Percentiles rank a stretch among this genome's conserved stretches.
Evolutionary conservation across 2,888 invertebrate species (phyloP).

Genomic region (Stenolophus ochropezus): DNA sequence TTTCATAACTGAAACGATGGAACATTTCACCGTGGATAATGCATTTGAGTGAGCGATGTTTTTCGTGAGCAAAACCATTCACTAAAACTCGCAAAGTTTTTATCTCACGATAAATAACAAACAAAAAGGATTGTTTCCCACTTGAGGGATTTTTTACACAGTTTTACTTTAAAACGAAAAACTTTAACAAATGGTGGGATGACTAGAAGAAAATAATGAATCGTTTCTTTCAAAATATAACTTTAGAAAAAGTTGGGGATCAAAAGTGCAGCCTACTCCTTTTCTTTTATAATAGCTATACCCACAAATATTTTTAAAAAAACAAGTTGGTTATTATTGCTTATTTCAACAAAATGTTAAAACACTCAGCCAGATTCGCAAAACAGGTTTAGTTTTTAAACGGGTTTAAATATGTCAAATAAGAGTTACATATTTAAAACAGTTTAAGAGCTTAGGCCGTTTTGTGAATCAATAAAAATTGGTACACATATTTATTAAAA

Average conservation of each 20-base stretch:
- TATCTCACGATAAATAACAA: background rate
- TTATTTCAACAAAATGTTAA: too few relatives aligned
- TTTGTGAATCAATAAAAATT: too few relatives aligned
- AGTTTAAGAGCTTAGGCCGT: too few relatives aligned
- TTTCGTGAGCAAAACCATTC: constrained; percentile 3
- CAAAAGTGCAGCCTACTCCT: background rate
- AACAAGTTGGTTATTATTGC: too few relatives aligned
- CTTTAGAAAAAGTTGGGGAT: background rate
- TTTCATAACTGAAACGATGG: background rate
- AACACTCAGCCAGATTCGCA: too few relatives aligned
- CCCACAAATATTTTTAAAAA: too few relatives aligned
- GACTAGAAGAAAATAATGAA: background rate
- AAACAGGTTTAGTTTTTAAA: too few relatives aligned
- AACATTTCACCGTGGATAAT: background rate
- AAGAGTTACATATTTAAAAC: too few relatives aligned
- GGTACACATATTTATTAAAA: too few relatives aligned
- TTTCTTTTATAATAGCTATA: too few relatives aligned
- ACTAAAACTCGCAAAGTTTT: background rate
- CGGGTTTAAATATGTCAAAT: too few relatives aligned
- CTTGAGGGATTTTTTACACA: background rate
- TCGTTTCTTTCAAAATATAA: background rate
- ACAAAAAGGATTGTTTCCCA: background rate
- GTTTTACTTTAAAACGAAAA: constrained; percentile 11
- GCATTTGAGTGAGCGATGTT: background rate
- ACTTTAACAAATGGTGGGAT: background rate